Percentiles rank a stretch among this genome's conserved stretches.
Conservation (phyloP, 2,888 invertebrate genomes). For the Dendrolimus houi region DNA sequence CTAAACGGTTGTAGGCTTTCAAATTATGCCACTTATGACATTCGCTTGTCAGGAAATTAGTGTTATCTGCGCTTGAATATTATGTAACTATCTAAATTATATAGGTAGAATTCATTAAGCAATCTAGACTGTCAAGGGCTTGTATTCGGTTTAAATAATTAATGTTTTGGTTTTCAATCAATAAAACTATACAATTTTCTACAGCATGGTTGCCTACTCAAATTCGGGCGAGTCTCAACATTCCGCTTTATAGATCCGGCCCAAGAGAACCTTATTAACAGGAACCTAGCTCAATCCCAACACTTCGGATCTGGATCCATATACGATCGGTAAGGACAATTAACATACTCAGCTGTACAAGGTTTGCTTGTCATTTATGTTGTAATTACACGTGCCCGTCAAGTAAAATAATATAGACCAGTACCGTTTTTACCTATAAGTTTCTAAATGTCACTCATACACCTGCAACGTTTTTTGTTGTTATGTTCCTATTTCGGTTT, state of each 20-base stretch:
- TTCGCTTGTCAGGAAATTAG: too few species aligned
- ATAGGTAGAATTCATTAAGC: too few species aligned
- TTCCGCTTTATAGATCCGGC: conserved; percentile 91
- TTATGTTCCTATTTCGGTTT: conserved; percentile 17
- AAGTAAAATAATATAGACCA: conserved; percentile 11
- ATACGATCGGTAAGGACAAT: conserved; percentile 84
- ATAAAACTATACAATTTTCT: conserved; percentile 5
- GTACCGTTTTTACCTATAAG: conserved; percentile 11
- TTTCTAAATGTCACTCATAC: conserved; percentile 24
- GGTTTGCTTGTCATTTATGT: conserved; percentile 24
- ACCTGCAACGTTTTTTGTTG: conserved; percentile 33
- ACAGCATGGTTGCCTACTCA: conserved; percentile 88
- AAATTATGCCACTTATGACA: too few species aligned
- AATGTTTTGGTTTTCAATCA: conserved; percentile 2
- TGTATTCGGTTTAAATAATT: not conserved
- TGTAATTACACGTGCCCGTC: conserved; percentile 39
- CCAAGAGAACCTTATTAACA: conserved; percentile 86
- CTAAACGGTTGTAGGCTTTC: too few species aligned
- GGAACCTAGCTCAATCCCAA: conserved; percentile 83
- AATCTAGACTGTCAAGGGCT: too few species aligned
- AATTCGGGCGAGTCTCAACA: conserved; percentile 91
- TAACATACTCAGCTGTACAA: conserved; percentile 8
- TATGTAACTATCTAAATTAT: too few species aligned
- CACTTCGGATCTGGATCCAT: conserved; percentile 85
- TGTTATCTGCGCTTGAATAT: too few species aligned